These are phyloP conservation scores for Chauna torquata DNA, from an alignment of 2,113 vertebrate species.

Conservation along the genomic window DNA sequence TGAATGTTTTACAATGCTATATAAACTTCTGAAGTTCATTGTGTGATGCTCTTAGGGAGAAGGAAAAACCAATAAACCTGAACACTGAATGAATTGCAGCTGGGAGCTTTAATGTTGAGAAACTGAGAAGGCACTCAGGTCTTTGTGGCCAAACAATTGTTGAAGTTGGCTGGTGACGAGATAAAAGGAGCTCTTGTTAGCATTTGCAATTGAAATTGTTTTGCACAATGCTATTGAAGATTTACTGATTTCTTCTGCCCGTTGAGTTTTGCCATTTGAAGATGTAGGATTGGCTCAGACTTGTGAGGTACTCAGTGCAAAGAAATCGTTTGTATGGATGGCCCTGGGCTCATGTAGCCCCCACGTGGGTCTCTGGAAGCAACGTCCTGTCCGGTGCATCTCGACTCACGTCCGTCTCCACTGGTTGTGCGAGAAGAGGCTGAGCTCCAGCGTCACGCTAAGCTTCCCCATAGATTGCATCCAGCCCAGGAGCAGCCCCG, in stretches of 20 bases:
- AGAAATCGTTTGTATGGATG: neutral
- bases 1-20: neutral
- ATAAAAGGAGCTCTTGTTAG: neutral
- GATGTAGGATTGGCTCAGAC: neutral
- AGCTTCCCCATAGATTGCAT: neutral
- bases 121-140: neutral
- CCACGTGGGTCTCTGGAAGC: neutral
- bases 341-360: accelerated
- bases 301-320: neutral
- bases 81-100: neutral
- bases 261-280: neutral
- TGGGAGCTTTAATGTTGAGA: neutral
- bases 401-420: neutral
- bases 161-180: neutral
- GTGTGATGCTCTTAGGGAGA: neutral
- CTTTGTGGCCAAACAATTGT: neutral
- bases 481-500: neutral
- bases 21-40: neutral
- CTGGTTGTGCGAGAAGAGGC: accelerated
- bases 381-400: accelerated
- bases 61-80: neutral
- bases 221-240: neutral
- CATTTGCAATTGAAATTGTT: neutral
- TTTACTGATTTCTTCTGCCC: neutral
- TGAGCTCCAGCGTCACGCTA: neutral